Conservation (phyloP, 37 sponge, comb jelly and placozoan species). For the Halisarca cf. caerulea region DNA sequence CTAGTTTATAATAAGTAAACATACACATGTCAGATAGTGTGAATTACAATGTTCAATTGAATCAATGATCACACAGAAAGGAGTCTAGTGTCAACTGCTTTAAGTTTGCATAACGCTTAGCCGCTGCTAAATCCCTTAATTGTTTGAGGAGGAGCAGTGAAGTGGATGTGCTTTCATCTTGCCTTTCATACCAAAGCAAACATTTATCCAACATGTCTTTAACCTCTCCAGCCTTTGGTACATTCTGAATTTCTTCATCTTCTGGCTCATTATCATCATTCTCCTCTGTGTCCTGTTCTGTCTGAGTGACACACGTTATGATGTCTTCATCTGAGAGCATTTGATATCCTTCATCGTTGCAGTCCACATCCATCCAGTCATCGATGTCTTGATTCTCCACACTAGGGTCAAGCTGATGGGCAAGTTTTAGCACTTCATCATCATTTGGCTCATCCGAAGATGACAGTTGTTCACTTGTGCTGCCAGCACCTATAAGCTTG, state of each 20-base stretch:
- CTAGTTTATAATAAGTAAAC: no score
- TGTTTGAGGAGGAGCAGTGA: slow-evolving; percentile 18
- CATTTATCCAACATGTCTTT: slow-evolving; percentile 30
- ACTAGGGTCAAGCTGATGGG: not conserved
- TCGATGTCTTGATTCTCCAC: slow-evolving; percentile 24
- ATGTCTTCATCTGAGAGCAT: slow-evolving; percentile 35
- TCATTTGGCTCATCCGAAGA: slow-evolving; percentile 13
- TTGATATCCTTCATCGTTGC: slow-evolving; percentile 30
- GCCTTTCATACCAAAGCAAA: slow-evolving; percentile 28
- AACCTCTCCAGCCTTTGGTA: slow-evolving; percentile 20
- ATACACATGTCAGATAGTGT: no score
- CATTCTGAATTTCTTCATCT: slow-evolving; percentile 17
- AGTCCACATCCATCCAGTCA: slow-evolving; percentile 29
- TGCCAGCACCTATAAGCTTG: slow-evolving; percentile 16
- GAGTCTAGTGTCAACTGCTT: slow-evolving; percentile 28
- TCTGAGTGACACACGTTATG: slow-evolving; percentile 12
- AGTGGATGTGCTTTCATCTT: slow-evolving; percentile 35
- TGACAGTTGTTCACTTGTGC: slow-evolving; percentile 17
- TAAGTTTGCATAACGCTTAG: slow-evolving; percentile 20
- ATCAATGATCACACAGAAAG: slow-evolving; percentile 2
- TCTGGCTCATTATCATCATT: slow-evolving; percentile 19
- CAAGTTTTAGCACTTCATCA: not conserved
- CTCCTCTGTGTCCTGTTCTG: slow-evolving; percentile 11
- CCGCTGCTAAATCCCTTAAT: slow-evolving; percentile 9
- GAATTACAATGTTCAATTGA: not conserved